Base-by-base conservation (phyloP, 1,140 invertebrate genomes). In the Lerema accius region DNA sequence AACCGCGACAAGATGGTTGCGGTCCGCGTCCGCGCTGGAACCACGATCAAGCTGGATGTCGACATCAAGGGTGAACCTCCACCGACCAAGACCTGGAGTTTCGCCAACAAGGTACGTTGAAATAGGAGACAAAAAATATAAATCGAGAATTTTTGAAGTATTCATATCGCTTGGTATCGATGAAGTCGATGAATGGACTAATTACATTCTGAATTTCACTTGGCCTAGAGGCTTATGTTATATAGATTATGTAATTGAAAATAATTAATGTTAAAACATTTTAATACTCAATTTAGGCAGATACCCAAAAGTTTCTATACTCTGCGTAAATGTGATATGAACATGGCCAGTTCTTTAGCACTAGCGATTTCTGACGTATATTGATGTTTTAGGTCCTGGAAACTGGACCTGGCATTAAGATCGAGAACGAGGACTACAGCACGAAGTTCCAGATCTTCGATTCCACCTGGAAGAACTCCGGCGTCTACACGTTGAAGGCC, bases 391-490 rank as follows among this genome's bases (percentile, higher is more conserved):
- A 89, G 89, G 75, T 82, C 60, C 63, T 92, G 37, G 90, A 92
- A 60, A 86, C 70, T 79, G 80, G 90, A 82, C 92, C 90, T 58
- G 94, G 92, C 53, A 78, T 92, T 17, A 97, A 94, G 78, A 95
- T 99, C 56, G 96, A 97, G 69, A 97, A 98, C 84, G 97, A 98
- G 82, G 98, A 99, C 74, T 98, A 99, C 76, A 96, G 97, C 70
- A 98, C 98, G 0, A 96, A 96, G 78, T 88, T 99, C 4, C 94
- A 94, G 1, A 91, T 99, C 43, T 94, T 94, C 13, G 95, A 97
- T 60, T 95, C 97, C 1, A 93, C 93, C 10, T 94, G 97, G 66
- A 94, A 95, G 67, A 94, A 98, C 77, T 96, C 95, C 60, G 99
- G 98, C 14, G 95, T 95, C 67, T 99, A 99, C 85, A 97, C 94